Base-by-base conservation (phyloP, 2,888 invertebrate genomes). In the Globia sparganii region DNA sequence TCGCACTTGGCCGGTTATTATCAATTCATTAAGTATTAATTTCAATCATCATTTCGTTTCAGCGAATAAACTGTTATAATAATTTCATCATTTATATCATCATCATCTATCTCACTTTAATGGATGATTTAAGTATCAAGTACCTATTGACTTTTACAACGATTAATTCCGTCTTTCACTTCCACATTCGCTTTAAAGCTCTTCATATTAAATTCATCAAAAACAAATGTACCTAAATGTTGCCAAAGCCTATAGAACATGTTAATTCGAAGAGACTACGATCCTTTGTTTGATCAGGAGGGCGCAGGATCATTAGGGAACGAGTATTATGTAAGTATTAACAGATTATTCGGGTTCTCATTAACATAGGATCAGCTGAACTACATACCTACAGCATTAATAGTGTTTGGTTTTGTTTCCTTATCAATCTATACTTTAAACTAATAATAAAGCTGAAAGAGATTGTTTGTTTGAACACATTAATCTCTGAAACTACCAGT, bases 271-370 rank as follows among this genome's bases (percentile, higher is more conserved):
- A 67, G 46, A 62, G 75, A 75, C 64, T 62, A 75, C 28, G 21
- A 56, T 56, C 67, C 81, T 75, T 68, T 79, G 79, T 81, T 75
- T 79, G 77, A 81, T 81, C 76, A 76, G 79, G 67, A 75, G 21
- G 43, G 67, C 43, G 28, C 56, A 59, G 49, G 58, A 78, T 43
- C 65, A 58, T 68, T 62, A 68, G 68, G 64, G 67, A 81, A 79
- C 58, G 40, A 49, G 68, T 49, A 68, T 75, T 81, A 75, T 46
- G 56, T 40, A n/a, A 53, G 67, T 67, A 76, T 81, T 68, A 79
- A 64, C 76, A 46, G 67, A 68, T 81, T 81, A 80, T 40, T 53
- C 77, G 13, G 77, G 76, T 34, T 75, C 75, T 68, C 62, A 79
- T 81, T 81, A 62, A 28, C 46, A 64, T 68, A 67, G 75, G 81